Evolutionary conservation across 2,797 vertebrate genomes (phyloP).

Genomic region (Diglossa cyanea): DNA sequence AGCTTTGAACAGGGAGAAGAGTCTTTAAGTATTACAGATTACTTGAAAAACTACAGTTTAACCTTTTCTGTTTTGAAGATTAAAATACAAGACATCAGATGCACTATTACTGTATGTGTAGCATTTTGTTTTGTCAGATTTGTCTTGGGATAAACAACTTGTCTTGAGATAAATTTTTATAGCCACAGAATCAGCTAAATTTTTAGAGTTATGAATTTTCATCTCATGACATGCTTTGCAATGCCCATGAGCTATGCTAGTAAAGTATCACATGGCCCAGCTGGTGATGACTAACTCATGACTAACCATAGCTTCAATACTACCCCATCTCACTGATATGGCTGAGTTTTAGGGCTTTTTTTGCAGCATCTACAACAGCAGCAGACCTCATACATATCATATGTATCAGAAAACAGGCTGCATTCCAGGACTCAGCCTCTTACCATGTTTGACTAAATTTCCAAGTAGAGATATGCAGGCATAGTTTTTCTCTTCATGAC

Average conservation of each 20-base stretch:
- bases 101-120: background rate
- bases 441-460: background rate
- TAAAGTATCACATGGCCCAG: background rate
- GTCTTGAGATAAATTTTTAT: background rate
- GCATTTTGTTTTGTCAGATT: background rate
- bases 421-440: background rate
- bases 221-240: background rate
- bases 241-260: background rate
- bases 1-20: background rate
- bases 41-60: background rate
- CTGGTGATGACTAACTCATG: background rate
- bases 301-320: background rate
- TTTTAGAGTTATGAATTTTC: background rate
- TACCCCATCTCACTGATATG: background rate
- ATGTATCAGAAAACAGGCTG: background rate
- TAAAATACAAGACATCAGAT: background rate
- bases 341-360: background rate
- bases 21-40: background rate
- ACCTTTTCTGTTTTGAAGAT: background rate
- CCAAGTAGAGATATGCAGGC: background rate
- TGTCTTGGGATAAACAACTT: background rate
- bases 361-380: background rate
- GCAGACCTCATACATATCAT: accelerated
- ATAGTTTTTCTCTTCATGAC: background rate
- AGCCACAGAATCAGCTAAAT: background rate